Evolutionary conservation across 2,888 invertebrate genomes (phyloP).

Genomic region (Hyposoter didymator): DNA sequence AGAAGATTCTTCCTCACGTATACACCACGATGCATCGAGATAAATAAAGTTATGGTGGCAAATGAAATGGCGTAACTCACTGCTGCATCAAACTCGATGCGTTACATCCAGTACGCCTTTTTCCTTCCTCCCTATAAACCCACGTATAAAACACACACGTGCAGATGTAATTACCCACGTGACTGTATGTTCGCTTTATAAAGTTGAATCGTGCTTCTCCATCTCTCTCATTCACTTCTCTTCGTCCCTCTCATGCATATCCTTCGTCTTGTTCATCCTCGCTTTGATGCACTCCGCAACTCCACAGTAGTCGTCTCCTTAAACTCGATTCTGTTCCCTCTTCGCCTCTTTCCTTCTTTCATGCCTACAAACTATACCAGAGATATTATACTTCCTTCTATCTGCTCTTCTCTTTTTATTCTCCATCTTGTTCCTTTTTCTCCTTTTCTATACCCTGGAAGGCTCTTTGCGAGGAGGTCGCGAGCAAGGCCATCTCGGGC

Average conservation of each 20-base stretch:
- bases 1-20: background rate
- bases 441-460: constrained; percentile 54
- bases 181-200: background rate
- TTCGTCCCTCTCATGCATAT: constrained; percentile 20
- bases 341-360: background rate
- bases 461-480: constrained; percentile 79
- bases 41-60: background rate
- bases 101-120: background rate
- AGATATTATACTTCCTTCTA: constrained; percentile 47
- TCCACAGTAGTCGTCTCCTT: constrained; percentile 35
- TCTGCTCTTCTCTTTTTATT: constrained; percentile 6
- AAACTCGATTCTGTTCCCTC: background rate
- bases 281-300: constrained; percentile 39
- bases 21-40: background rate
- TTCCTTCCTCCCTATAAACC: background rate
- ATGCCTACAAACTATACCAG: constrained; percentile 44
- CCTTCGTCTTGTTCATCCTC: constrained; percentile 33
- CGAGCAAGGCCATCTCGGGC: constrained; percentile 83
- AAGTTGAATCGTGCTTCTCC: constrained; percentile 7
- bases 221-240: constrained; percentile 11
- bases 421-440: constrained; percentile 31
- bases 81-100: background rate
- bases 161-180: background rate
- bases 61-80: constrained; percentile 5
- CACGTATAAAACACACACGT: background rate